phyloP scores from a whole-genome alignment of 2,797 vertebrate species.

The Apodemus agrarius region DNA sequence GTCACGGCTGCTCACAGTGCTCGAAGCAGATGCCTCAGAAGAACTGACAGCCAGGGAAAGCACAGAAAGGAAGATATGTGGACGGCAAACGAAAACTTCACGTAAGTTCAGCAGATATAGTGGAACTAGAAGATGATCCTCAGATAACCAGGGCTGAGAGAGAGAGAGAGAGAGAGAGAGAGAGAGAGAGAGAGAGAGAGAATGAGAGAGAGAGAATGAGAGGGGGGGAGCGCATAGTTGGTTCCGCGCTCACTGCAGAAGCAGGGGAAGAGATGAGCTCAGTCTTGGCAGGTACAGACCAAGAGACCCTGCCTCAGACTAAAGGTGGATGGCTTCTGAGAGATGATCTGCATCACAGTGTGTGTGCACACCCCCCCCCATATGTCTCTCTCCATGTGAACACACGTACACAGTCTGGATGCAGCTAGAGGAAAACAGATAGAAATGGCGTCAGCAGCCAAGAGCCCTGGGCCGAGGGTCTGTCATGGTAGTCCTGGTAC shows the following conservation, averaged over 20 bases:
- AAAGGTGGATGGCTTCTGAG: not conserved
- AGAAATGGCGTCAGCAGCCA: not conserved
- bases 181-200: no score
- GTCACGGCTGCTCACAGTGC: rapidly evolving
- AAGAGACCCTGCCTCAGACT: not conserved
- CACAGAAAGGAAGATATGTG: not conserved
- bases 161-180: no score
- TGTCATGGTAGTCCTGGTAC: not conserved
- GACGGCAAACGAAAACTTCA: rapidly evolving
- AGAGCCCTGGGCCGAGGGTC: not conserved
- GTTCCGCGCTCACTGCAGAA: not conserved
- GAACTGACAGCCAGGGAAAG: rapidly evolving
- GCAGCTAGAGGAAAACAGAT: not conserved
- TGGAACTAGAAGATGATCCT: rapidly evolving
- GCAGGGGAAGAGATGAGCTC: not conserved
- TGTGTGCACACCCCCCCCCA: not conserved
- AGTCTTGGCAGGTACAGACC: not conserved
- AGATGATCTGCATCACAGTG: not conserved
- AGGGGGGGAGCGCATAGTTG: no score
- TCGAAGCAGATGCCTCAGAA: rapidly evolving
- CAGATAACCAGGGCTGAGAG: not conserved
- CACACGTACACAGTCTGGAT: not conserved
- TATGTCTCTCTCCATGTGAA: not conserved
- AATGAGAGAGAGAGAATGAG: no score
- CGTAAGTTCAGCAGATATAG: not conserved